Evolutionary conservation across 2,113 vertebrate species (phyloP).

Genomic region (Macrotis lagotis): DNA sequence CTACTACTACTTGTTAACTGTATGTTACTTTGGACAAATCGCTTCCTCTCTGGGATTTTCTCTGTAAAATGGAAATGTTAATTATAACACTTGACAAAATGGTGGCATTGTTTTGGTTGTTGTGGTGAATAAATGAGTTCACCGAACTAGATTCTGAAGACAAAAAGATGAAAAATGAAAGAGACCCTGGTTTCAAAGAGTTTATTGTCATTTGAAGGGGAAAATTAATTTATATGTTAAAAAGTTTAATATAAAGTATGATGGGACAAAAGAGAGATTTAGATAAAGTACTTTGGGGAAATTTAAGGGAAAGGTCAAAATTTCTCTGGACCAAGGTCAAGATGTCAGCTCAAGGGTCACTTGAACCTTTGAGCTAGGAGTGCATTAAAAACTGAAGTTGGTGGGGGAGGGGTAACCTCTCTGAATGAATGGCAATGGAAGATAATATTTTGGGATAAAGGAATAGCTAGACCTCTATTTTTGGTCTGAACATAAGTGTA

Average conservation of each 20-base stretch:
- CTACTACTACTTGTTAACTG: not conserved
- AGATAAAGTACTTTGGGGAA: not conserved
- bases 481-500: not conserved
- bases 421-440: not conserved
- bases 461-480: not conserved
- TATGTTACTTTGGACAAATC: conserved; percentile 7
- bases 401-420: not conserved
- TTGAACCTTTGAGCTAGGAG: too few relatives aligned
- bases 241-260: not conserved
- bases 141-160: not conserved
- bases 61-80: not conserved
- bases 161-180: not conserved
- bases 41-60: not conserved
- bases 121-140: not conserved
- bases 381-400: too few relatives aligned
- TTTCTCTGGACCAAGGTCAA: too few relatives aligned
- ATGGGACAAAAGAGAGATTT: not conserved
- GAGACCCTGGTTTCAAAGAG: not conserved
- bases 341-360: too few relatives aligned
- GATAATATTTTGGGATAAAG: not conserved
- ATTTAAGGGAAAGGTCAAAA: too few relatives aligned
- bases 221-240: not conserved
- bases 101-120: too few relatives aligned
- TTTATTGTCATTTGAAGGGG: not conserved
- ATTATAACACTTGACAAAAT: not conserved